Conservation (phyloP, 2,113 vertebrate species). For the Actinemys pallida region DNA sequence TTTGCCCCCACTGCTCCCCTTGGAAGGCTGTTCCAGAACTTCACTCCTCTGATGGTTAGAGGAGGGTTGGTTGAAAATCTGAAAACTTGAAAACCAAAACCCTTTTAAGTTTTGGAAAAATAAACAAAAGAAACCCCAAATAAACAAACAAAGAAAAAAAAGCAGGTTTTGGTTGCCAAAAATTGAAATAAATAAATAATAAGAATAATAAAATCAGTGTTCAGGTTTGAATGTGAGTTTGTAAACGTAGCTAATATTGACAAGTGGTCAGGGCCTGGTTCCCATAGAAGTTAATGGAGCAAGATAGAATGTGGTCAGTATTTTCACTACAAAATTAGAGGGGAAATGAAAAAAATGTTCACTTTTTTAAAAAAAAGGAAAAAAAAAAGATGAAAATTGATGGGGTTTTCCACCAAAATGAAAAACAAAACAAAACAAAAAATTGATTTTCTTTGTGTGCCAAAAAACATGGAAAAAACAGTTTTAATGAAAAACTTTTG, state of each 20-base stretch:
- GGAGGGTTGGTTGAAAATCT: not conserved
- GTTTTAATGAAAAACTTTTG: fast-evolving
- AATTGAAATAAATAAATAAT: not conserved
- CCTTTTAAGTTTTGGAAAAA: not conserved
- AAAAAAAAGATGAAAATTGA: not conserved
- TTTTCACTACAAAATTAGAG: not conserved
- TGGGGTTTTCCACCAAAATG: not conserved
- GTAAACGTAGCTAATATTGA: not conserved
- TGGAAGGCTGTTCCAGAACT: too few species aligned
- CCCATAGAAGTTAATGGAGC: not conserved
- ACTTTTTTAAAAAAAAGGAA: too few species aligned
- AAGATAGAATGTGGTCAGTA: not conserved
- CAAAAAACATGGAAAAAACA: not conserved
- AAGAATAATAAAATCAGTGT: not conserved
- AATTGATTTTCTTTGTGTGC: too few species aligned
- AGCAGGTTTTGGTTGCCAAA: not conserved
- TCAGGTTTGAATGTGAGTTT: not conserved
- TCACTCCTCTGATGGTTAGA: too few species aligned
- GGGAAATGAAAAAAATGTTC: too few species aligned
- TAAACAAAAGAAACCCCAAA: not conserved
- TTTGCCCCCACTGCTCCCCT: too few species aligned
- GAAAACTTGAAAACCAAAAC: not conserved
- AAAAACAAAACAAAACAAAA: not conserved
- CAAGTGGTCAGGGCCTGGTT: not conserved
- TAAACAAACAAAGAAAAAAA: not conserved